Evolutionary conservation across 2,888 invertebrate genomes (phyloP), one percentile per base, ranked within the genome.

Genomic region (Aromia moschata): DNA sequence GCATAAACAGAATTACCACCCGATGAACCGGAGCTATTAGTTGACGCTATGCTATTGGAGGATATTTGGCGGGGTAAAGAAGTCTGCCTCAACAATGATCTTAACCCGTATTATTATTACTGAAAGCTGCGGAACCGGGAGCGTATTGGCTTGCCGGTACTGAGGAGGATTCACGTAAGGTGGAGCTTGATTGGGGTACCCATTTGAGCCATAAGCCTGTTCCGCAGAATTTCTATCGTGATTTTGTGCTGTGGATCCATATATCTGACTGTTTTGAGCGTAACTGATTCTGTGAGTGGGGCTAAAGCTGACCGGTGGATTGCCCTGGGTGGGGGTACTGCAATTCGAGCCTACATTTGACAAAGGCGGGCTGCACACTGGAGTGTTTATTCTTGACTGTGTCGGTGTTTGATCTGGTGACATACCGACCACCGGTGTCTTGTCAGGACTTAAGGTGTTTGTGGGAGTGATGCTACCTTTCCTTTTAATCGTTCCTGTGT

Each of bases 61-160:
- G 85, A 85, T 0, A 83, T 83, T 66, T 85, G 86, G n/a, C 86
- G 80, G 1, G 85, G 85, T 64, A 85, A 80, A 0, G 80, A 78
- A 10, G 71, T 65, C 68, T 80, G 79, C 37, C 80, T 62, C 20
- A 80, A 58, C 1, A 79, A 79, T 0, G 80, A 80, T 46, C 80
- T 69, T 38, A 79, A 65, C 31, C 74, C 76, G n/a, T n/a, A 36
- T 72, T 71, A 46, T 72, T 70, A 57, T 74, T 79, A 49, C 70
- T 72, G 58, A 74, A 76, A 9, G 68, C 63, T 18, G 67, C 61
- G 43, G 64, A 61, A 41, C 67, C 25, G 77, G 83, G 72, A 68
- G 80, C 76, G 69, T 77, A 71, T 37, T 79, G 76, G 16, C 70
- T 62, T 74, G 77, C 60, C 75, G 68, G 62, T 64, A 84, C 49